Evolutionary conservation across 2,113 vertebrate genomes (phyloP).

Genomic region (Athene cunicularia): DNA sequence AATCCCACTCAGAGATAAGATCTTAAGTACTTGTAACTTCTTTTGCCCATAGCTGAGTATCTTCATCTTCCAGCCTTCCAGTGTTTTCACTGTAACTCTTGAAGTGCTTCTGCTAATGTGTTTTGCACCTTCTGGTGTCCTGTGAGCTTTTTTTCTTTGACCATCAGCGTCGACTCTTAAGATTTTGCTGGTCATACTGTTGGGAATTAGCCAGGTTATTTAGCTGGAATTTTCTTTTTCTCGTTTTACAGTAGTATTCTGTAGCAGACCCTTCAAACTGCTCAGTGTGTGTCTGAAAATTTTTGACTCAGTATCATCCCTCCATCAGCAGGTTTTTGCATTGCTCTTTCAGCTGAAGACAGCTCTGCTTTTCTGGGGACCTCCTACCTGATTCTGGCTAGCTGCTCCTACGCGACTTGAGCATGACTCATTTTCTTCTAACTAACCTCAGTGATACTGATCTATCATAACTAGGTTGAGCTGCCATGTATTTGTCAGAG

Average conservation of each 20-base stretch:
- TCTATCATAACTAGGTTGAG: not conserved
- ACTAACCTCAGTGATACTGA: not conserved
- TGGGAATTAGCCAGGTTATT: not conserved
- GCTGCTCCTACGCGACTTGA: not conserved
- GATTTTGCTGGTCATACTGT: not conserved
- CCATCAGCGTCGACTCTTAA: not conserved
- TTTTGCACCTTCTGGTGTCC: not conserved
- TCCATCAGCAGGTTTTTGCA: not conserved
- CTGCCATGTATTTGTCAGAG: not conserved
- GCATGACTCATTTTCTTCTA: conserved; percentile 41
- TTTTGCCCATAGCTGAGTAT: not conserved
- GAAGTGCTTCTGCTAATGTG: not conserved
- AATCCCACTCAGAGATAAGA: not conserved
- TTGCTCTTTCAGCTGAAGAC: conserved; percentile 2
- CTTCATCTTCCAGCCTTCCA: not conserved
- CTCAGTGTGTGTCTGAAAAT: not conserved
- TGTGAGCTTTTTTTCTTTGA: not conserved
- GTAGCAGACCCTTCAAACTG: not conserved
- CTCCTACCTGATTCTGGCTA: not conserved
- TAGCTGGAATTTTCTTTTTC: not conserved
- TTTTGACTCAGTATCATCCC: not conserved
- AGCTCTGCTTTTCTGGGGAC: not conserved
- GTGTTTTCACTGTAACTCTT: not conserved
- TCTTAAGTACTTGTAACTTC: not conserved
- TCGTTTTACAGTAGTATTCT: not conserved